Conservation (phyloP, 2,113 vertebrate genomes). For the Muscicapa adusta region DNA sequence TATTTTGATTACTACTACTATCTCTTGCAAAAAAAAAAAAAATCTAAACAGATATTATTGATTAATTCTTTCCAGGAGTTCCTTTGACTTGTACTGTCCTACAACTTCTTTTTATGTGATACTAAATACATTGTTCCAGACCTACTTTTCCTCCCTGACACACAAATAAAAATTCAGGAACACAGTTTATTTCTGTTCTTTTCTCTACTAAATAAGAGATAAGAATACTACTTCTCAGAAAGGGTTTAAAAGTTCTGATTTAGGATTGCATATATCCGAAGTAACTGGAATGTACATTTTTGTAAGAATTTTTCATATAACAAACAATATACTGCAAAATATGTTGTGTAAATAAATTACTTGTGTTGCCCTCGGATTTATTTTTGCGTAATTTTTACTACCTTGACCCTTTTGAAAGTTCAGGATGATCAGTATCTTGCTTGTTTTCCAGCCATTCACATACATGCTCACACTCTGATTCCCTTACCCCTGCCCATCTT, state of each 20-base stretch:
- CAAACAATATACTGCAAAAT: not conserved
- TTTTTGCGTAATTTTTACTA: not conserved
- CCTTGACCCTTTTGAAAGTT: not conserved
- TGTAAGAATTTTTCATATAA: not conserved
- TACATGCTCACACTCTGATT: not conserved
- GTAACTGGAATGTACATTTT: not conserved
- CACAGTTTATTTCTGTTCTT: not conserved
- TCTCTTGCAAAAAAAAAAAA: not conserved
- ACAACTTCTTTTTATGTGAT: not conserved
- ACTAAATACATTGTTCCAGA: not conserved
- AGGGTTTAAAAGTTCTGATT: not conserved
- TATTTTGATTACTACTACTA: not conserved
- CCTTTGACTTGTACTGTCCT: not conserved
- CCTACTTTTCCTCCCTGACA: not conserved
- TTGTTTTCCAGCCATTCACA: not conserved
- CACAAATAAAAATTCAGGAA: not conserved
- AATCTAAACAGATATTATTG: not conserved
- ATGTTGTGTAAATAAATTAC: not conserved
- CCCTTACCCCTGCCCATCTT: accelerated
- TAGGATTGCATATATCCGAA: not conserved
- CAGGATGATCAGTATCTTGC: not conserved
- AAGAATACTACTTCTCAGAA: not conserved
- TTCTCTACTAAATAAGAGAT: not conserved
- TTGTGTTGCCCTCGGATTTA: not conserved
- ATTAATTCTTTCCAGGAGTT: not conserved